Conservation (phyloP, 2,888 invertebrate genomes). For the Spilarctia lutea region DNA sequence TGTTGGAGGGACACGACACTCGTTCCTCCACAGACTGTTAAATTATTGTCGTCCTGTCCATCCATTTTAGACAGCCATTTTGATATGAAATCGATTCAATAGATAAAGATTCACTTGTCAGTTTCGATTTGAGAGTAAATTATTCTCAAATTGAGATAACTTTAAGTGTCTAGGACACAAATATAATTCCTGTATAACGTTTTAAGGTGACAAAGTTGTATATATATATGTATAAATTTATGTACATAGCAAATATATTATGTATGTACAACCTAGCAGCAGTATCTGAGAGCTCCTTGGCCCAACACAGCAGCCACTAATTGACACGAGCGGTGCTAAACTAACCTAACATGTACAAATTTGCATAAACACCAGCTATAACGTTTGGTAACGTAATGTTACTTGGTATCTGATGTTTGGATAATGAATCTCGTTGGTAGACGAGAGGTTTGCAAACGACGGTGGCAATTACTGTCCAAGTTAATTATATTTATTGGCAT, state of each 20-base stretch:
- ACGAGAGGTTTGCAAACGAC: background rate
- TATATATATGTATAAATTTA: no score
- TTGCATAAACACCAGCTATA: constrained; percentile 48
- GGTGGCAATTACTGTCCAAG: background rate
- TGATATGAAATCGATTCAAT: no score
- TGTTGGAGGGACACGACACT: no score
- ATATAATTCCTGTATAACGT: no score
- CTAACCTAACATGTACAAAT: constrained; percentile 42
- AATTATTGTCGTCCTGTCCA: no score
- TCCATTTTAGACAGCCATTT: no score
- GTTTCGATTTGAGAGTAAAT: no score
- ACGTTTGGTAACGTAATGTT: constrained; percentile 39
- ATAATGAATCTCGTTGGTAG: constrained; percentile 14
- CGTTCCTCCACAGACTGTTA: no score
- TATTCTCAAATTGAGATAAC: no score
- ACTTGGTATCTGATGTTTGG: constrained; percentile 10
- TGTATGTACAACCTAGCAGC: background rate
- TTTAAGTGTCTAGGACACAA: no score
- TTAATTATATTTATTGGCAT: background rate
- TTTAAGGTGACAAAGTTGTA: no score
- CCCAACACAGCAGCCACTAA: constrained; percentile 32
- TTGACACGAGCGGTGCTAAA: constrained; percentile 31
- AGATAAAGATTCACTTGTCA: no score
- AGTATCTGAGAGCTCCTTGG: background rate
- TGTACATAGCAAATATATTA: background rate